phyloP scores from a whole-genome alignment of 2,797 vertebrate species.

The Xiphorhynchus erythropygius region DNA sequence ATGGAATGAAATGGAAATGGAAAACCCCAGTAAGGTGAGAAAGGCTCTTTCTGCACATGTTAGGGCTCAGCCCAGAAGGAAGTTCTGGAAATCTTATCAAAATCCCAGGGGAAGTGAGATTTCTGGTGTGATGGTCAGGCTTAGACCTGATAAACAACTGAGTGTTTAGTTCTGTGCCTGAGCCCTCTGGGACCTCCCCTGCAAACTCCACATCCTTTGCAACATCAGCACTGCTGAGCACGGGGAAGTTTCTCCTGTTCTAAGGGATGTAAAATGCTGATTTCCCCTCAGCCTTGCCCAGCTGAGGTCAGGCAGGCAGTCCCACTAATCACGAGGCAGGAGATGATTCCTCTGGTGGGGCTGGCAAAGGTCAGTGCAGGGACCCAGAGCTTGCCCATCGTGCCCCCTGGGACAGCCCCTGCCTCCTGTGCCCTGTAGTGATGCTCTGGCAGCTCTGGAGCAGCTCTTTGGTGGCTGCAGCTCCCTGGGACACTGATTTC shows the following conservation, averaged over 20 bases:
- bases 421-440: not conserved
- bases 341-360: not conserved
- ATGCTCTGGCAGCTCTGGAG: not conserved
- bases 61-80: not conserved
- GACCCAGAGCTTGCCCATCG: not conserved
- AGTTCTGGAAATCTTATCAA: not conserved
- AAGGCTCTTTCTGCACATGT: not conserved
- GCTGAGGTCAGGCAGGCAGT: not conserved
- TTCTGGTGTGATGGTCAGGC: not conserved
- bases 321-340: fast-evolving
- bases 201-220: fast-evolving
- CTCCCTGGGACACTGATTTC: not conserved
- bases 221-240: fast-evolving
- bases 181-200: not conserved
- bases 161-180: fast-evolving
- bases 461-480: not conserved
- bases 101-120: not conserved
- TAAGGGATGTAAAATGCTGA: not conserved
- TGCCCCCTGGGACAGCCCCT: not conserved
- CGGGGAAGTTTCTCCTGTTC: fast-evolving
- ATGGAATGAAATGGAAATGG: not conserved
- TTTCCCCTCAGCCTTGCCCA: not conserved
- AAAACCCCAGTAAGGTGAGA: not conserved
- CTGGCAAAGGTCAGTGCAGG: fast-evolving
- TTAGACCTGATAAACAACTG: not conserved